These are phyloP conservation scores for Macrobrachium rosenbergii DNA, from an alignment of 1,140 invertebrate genomes.

Conservation along the genomic window DNA sequence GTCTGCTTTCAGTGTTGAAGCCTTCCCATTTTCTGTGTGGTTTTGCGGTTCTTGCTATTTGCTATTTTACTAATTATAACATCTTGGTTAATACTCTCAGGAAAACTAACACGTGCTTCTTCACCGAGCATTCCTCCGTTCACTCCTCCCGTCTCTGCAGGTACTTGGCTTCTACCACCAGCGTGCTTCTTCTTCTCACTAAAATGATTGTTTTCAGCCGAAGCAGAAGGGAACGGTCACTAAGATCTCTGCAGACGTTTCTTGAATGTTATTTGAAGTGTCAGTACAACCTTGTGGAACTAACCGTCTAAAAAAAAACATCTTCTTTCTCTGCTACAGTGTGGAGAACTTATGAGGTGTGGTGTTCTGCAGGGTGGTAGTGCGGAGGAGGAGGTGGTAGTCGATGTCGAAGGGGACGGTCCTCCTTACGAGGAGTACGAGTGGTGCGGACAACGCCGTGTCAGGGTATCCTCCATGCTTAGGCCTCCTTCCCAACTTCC, in stretches of 20 bases:
- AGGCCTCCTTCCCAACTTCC: conserved; percentile 42
- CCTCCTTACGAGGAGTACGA: conserved; percentile 61
- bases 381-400: conserved; percentile 62
- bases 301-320: not conserved
- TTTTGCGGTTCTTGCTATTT: not conserved
- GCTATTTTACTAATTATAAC: not conserved
- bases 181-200: not conserved
- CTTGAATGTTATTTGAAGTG: not conserved
- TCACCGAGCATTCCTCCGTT: not conserved
- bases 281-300: not conserved
- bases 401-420: conserved; percentile 63
- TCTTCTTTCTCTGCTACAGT: conserved; percentile 33
- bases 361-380: conserved; percentile 34
- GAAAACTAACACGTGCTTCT: too few relatives aligned
- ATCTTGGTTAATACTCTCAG: not conserved
- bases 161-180: not conserved
- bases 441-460: conserved; percentile 58
- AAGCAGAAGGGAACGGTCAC: too few relatives aligned
- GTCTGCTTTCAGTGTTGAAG: too few relatives aligned
- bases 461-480: conserved; percentile 46
- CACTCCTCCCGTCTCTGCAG: not conserved
- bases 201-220: not conserved
- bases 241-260: too few relatives aligned
- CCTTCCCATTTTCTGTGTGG: too few relatives aligned
- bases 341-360: conserved; percentile 18